Base-by-base conservation (phyloP, 2,113 vertebrate species). In the Accipiter virgatus region DNA sequence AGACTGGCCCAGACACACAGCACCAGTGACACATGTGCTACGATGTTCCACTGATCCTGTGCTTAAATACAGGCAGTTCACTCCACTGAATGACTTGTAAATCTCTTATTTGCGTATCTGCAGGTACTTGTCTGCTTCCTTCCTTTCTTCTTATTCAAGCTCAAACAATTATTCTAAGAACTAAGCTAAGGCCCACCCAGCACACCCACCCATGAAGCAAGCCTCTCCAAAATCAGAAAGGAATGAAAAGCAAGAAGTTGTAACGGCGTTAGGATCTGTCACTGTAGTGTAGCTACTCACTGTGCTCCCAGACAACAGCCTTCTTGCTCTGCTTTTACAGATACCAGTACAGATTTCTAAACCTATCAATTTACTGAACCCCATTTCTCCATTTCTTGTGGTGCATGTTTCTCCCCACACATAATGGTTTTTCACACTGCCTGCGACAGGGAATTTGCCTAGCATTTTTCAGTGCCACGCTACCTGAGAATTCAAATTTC, bases 201-300 rank as follows among this genome's bases (percentile, higher is more conserved):
- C 12, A 45, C 7, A 27, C 15, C 9, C 34, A 21, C 18, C 34
- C 17, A 20, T 3, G 8, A 80, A 73, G 23, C 25, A 72, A 86
- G 23, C 15, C 47, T 53, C 32, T 53, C 20, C 58, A 55, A 80
- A 85, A 65, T 36, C 16, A 55, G 62, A 65, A 29, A 27, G 7
- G 20, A 36, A 42, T 42, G 66, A 61, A 71, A 42, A 9, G 27
- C 40, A 66, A 15, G 27, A 48, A 34, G 26, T 23, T 19, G 4
- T 65, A 40, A 27, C 0, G 7, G 50, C 13, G 6, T 50, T 52
- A 23, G 10, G 4, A 0, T 26, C 38, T 80, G 45, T 38, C 3
- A 0, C 58, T 2, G 2, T 11, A 22, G 29, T 2, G 18, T 13
- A 86, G n/a, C 31, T 65, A 38, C n/a, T 75, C 67, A 7, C n/a